phyloP scores from a whole-genome alignment of 2,888 invertebrate genomes.

The Drosophila nr. perissopoda region DNA sequence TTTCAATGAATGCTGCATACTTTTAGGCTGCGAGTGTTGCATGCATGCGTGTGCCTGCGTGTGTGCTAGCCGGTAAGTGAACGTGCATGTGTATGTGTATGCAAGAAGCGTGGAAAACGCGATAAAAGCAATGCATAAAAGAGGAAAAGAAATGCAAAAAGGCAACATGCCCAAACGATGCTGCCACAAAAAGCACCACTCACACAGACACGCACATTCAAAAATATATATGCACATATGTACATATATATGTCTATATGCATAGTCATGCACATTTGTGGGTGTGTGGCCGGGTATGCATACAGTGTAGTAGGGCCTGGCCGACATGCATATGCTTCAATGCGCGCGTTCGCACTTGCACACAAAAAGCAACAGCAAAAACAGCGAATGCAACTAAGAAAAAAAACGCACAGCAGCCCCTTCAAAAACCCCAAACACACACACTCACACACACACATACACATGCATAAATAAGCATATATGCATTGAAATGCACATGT shows the following conservation, averaged over 20 bases:
- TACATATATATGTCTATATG: conserved; percentile 6
- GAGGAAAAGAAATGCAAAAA: conserved; percentile 75
- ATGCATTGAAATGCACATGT: conserved; percentile 26
- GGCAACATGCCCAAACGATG: conserved; percentile 70
- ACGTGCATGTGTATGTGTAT: conserved; percentile 35
- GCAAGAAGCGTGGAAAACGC: conserved; percentile 68
- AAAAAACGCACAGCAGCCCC: conserved; percentile 68
- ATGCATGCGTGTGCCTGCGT: conserved; percentile 15
- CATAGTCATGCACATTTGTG: conserved; percentile 9
- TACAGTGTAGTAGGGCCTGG: conserved; percentile 39
- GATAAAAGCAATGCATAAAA: conserved; percentile 80
- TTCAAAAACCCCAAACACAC: conserved; percentile 61
- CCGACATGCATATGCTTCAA: conserved; percentile 77
- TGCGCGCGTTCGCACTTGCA: conserved; percentile 81
- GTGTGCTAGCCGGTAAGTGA: conserved; percentile 29
- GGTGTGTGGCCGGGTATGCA: conserved; percentile 17
- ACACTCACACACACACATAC: conserved; percentile 12
- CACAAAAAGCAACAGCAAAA: conserved; percentile 55
- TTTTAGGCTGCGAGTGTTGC: conserved; percentile 69
- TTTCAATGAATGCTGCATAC: conserved; percentile 80
- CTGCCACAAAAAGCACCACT: conserved; percentile 54
- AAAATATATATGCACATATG: conserved; percentile 9
- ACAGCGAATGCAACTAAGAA: conserved; percentile 52
- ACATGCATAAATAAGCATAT: conserved; percentile 10
- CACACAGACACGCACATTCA: conserved; percentile 36